phyloP scores from a whole-genome alignment of 1,140 invertebrate genomes.

The Mylabris phalerata region DNA sequence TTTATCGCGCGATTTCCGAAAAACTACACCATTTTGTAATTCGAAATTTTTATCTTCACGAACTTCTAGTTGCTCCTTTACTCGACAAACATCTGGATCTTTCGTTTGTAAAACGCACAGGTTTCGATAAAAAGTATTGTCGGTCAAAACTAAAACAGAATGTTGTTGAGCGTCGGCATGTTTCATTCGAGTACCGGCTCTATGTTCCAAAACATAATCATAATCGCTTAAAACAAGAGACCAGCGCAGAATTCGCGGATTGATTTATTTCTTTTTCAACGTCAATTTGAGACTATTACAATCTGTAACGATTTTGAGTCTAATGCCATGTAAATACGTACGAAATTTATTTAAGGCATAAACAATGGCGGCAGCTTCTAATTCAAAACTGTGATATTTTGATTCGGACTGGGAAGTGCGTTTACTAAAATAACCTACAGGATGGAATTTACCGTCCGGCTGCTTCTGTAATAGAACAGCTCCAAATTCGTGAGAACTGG shows the following conservation, averaged over 20 bases:
- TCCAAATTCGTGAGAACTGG: too few relatives aligned
- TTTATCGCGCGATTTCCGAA: too few relatives aligned
- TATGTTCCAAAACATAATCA: constrained; percentile 30
- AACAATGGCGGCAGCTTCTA: constrained; percentile 43
- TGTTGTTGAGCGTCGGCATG: constrained; percentile 32
- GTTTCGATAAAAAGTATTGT: too few relatives aligned
- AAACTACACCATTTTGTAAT: too few relatives aligned
- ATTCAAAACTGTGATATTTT: constrained; percentile 41
- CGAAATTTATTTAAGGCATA: constrained; percentile 41
- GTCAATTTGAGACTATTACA: constrained; percentile 30
- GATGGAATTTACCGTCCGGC: constrained; percentile 25
- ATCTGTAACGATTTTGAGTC: constrained; percentile 39
- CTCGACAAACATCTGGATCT: too few relatives aligned
- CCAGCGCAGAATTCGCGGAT: constrained; percentile 27
- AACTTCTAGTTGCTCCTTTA: too few relatives aligned
- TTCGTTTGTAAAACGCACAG: too few relatives aligned
- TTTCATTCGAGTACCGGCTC: constrained; percentile 23
- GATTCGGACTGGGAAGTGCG: constrained; percentile 36
- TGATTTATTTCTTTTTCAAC: constrained; percentile 24
- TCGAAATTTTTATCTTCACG: too few relatives aligned
- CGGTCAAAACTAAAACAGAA: background rate
- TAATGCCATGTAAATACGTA: constrained; percentile 41
- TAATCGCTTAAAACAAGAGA: constrained; percentile 21
- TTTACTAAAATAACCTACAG: constrained; percentile 39
- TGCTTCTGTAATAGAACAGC: too few relatives aligned